Evolutionary conservation across 2,797 vertebrate species (phyloP), one percentile per base, ranked within the genome.

Genomic region (Melanotaenia maccullochi): DNA sequence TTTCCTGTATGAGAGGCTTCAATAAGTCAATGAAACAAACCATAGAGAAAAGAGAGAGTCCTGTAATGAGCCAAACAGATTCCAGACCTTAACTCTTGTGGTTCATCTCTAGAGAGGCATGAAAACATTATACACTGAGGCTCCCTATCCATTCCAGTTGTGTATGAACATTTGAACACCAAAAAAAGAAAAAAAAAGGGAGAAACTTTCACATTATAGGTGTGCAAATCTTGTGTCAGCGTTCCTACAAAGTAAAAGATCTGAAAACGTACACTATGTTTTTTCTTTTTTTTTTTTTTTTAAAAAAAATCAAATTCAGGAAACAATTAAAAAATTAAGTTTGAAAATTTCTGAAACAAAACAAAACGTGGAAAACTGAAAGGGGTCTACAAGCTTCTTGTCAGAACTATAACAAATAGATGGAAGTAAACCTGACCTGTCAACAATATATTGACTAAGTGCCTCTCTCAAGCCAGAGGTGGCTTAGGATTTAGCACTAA

Each of bases 401-500:
- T 54, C 11, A 28, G 22, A 24, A 54, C 24, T 1, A 4, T 14
- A 54, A 24, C 24, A 54, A 54, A 28, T 5, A 6, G 51, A 54
- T 13, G 12, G n/a, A 54, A 18, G 54, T 57, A 33, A 49, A 25
- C 22, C 5, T 3, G 24, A 55, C 44, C 49, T 44, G 42, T 71
- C 61, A 32, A 59, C 64, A 24, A 33, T 44, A n/a, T 25, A 64
- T 73, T 73, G 47, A 79, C 68, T 71, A 59, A 22, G 68, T 68
- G 65, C 75, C 61, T 61, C 51, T 66, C 36, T 77, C 55, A 82
- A 68, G 63, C 68, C 79, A 78, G 74, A 81, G 74, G 76, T 85
- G 68, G 54, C 18, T 81, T 75, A 79, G 70, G 81, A 76, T 73
- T 83, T 73, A 71, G 38, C 56, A 78, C 71, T 86, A 87, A 79